Conservation (phyloP, 2,113 vertebrate genomes). For the Bujurquina vittata region DNA sequence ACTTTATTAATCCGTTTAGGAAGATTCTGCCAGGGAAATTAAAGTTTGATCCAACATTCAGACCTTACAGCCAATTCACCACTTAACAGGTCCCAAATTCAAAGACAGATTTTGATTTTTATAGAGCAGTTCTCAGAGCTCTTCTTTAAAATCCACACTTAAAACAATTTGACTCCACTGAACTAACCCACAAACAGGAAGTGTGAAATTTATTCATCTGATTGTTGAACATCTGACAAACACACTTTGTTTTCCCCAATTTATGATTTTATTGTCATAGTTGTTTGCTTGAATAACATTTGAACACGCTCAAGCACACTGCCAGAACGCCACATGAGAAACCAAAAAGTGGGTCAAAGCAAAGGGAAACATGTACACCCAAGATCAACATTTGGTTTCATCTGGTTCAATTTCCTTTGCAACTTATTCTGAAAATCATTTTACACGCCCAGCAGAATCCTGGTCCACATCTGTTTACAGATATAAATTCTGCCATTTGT, state of each 20-base stretch:
- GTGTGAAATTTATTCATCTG: neutral
- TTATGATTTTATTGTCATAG: conserved; percentile 97
- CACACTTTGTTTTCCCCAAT: conserved; percentile 83
- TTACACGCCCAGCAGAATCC: conserved; percentile 86
- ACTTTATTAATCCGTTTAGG: too few relatives aligned
- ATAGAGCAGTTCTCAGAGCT: neutral
- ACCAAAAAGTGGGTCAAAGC: conserved; percentile 79
- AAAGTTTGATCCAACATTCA: too few relatives aligned
- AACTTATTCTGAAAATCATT: conserved; percentile 79
- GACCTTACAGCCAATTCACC: too few relatives aligned
- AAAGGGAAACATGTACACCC: conserved; percentile 79
- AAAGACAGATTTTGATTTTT: neutral
- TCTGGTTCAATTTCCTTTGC: conserved; percentile 56
- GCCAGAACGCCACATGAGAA: conserved; percentile 81
- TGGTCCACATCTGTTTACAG: conserved; percentile 90
- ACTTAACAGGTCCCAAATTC: neutral
- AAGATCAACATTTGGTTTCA: conserved; percentile 79
- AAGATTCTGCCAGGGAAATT: too few relatives aligned
- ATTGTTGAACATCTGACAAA: neutral
- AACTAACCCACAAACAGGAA: neutral
- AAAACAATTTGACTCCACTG: neutral
- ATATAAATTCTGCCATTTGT: conserved; percentile 86
- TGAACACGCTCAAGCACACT: conserved; percentile 87
- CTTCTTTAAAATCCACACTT: neutral
- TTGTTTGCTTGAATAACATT: conserved; percentile 93